Evolutionary conservation across 2,113 vertebrate species (phyloP).

Genomic region (Plecturocebus donacophilus): DNA sequence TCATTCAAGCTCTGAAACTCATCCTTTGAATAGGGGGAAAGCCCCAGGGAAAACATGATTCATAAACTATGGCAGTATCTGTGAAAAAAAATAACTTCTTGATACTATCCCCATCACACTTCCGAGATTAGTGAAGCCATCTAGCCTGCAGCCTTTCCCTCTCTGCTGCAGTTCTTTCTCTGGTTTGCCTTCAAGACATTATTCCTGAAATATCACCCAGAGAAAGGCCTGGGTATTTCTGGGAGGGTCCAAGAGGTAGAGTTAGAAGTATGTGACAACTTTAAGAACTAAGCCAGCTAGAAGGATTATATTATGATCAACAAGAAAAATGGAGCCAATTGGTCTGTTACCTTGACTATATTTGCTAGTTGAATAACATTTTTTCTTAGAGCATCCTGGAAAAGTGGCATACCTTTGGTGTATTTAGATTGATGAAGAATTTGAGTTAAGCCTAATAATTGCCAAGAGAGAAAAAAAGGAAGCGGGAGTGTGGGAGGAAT

Average conservation of each 20-base stretch:
- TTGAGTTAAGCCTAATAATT: neutral
- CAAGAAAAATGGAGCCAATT: neutral
- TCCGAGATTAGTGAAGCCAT: neutral
- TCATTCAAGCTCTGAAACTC: neutral
- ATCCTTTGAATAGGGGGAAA: slow-evolving; percentile 2
- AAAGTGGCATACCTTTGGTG: neutral
- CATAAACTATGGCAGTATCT: neutral
- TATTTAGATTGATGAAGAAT: neutral
- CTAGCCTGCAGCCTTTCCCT: neutral
- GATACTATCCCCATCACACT: fast-evolving
- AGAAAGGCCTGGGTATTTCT: neutral
- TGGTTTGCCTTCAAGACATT: neutral
- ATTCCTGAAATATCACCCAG: neutral
- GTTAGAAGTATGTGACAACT: neutral
- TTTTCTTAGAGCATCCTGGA: neutral
- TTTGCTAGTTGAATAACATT: neutral
- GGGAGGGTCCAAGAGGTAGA: neutral
- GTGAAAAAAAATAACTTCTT: neutral
- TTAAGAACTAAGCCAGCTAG: neutral
- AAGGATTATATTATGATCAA: neutral
- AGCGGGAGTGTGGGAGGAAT: fast-evolving
- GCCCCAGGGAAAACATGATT: neutral
- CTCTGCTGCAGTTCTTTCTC: fast-evolving
- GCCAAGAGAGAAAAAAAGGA: neutral
- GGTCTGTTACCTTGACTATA: neutral